phyloP scores from a whole-genome alignment of 2,113 vertebrate genomes.

The Triplophysa dalaica region DNA sequence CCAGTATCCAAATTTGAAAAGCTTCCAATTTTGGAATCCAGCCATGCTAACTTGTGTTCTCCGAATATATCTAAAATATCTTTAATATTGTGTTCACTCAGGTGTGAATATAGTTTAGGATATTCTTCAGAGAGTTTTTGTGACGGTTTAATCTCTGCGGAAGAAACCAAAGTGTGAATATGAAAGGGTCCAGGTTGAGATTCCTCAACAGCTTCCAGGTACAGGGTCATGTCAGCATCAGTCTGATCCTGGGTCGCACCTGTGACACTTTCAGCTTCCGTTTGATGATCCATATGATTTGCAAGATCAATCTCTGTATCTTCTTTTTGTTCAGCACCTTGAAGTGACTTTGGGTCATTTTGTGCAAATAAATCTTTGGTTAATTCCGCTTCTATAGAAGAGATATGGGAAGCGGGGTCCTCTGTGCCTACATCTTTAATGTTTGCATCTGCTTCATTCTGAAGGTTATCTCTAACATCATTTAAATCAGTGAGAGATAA shows the following conservation, averaged over 20 bases:
- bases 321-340: background rate
- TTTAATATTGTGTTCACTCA: constrained; percentile 53
- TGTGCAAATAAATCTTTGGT: background rate
- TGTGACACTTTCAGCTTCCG: background rate
- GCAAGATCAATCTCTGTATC: background rate
- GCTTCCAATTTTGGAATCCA: constrained; percentile 64
- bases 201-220: constrained; percentile 3
- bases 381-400: background rate
- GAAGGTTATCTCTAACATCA: background rate
- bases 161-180: background rate
- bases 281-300: background rate
- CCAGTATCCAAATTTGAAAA: constrained; percentile 24
- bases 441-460: background rate
- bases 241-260: background rate
- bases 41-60: constrained; percentile 64
- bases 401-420: background rate
- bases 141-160: background rate
- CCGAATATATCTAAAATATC: constrained; percentile 62
- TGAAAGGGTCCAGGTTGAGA: background rate
- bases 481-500: background rate
- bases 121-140: constrained; percentile 50
- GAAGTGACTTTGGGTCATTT: constrained; percentile 8
- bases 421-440: background rate
- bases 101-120: constrained; percentile 56
- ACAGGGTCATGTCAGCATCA: background rate